Conservation (phyloP, 2,797 vertebrate genomes). For the Diglossa cyanea region DNA sequence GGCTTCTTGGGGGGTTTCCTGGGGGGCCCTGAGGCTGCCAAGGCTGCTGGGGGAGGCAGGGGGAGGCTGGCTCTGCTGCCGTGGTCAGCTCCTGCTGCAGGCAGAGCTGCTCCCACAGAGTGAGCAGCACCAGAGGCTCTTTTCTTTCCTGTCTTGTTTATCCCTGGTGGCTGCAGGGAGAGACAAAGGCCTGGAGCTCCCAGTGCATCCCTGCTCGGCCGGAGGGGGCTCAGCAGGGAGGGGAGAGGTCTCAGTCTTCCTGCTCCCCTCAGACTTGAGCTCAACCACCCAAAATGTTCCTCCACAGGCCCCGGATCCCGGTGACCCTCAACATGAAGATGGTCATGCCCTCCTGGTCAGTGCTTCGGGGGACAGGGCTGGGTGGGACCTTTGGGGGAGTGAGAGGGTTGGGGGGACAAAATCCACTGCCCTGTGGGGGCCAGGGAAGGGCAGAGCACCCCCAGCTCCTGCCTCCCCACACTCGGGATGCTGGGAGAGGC, state of each 20-base stretch:
- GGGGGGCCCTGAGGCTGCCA: neutral
- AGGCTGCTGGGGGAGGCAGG: neutral
- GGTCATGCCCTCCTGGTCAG: constrained; percentile 94
- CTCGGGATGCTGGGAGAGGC: neutral
- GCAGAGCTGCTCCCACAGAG: neutral
- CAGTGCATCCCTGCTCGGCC: neutral
- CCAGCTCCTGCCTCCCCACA: neutral
- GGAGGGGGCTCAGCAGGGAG: neutral
- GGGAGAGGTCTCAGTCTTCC: neutral
- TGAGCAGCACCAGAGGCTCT: neutral
- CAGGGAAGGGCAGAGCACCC: neutral
- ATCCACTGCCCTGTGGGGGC: neutral
- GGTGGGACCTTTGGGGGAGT: neutral
- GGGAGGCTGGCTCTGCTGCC: neutral
- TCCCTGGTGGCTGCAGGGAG: neutral
- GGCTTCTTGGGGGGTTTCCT: neutral
- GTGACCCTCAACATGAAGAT: constrained; percentile 95
- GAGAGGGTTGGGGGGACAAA: neutral
- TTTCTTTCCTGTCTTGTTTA: neutral
- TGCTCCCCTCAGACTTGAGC: neutral
- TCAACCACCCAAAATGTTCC: neutral
- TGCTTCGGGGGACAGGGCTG: neutral
- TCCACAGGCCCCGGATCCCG: constrained; percentile 86
- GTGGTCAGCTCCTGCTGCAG: neutral
- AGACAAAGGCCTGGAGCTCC: neutral